phyloP scores from a whole-genome alignment of 1,140 invertebrate genomes.

The Geopemphigus sp. region DNA sequence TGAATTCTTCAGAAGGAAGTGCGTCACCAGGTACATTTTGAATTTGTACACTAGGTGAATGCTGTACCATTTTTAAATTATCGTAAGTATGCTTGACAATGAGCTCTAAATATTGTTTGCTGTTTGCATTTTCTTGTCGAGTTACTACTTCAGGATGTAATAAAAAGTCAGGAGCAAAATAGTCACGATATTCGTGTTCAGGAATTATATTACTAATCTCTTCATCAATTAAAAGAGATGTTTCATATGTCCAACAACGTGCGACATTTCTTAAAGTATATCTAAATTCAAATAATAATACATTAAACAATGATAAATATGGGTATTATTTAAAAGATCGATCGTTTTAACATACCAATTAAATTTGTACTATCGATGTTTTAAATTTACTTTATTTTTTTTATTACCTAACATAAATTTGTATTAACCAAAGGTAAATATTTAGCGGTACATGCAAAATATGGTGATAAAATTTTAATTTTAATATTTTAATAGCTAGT shows the following conservation, averaged over 20 bases:
- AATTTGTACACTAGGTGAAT: slow-evolving; percentile 90
- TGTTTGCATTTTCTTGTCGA: slow-evolving; percentile 87
- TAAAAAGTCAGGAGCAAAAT: slow-evolving; percentile 93
- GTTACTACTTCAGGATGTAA: slow-evolving; percentile 84
- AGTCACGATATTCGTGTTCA: slow-evolving; percentile 91
- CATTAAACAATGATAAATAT: neutral
- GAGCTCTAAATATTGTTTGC: slow-evolving; percentile 84
- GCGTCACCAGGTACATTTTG: slow-evolving; percentile 72
- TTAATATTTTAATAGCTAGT: too few relatives aligned
- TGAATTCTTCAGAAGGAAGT: slow-evolving; percentile 63
- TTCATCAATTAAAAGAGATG: slow-evolving; percentile 87
- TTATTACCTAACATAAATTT: too few relatives aligned
- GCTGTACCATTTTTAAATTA: slow-evolving; percentile 82
- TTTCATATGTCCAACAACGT: slow-evolving; percentile 98
- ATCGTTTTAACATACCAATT: neutral
- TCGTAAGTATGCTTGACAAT: slow-evolving; percentile 83
- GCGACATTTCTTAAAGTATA: slow-evolving; percentile 98
- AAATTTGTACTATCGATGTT: too few relatives aligned
- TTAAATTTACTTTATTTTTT: too few relatives aligned
- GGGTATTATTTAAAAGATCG: neutral
- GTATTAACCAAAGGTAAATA: too few relatives aligned
- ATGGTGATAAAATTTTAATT: too few relatives aligned
- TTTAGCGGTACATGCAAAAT: too few relatives aligned
- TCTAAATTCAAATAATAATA: slow-evolving; percentile 2
- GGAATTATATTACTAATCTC: slow-evolving; percentile 89